phyloP scores from a whole-genome alignment of 2,113 vertebrate genomes.

The Anseranas semipalmata region DNA sequence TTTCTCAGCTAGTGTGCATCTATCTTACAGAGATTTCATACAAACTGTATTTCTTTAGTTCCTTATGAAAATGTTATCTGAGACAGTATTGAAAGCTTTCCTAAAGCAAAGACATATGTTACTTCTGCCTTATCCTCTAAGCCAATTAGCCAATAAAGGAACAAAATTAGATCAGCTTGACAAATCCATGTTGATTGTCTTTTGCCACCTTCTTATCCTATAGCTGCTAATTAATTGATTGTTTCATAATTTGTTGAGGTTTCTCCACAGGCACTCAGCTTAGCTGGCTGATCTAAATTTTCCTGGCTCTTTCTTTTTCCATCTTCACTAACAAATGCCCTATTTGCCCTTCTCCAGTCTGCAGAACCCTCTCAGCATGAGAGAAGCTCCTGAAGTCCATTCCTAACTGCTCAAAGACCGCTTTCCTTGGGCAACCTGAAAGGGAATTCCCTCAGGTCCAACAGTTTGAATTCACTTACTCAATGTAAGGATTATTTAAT shows the following conservation, averaged over 20 bases:
- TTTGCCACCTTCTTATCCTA: slow-evolving; percentile 36
- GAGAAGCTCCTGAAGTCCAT: neutral
- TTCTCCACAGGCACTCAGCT: neutral
- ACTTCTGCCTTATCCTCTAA: slow-evolving; percentile 27
- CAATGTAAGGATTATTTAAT: neutral
- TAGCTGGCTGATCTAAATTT: neutral
- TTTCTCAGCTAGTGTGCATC: neutral
- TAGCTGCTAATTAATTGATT: slow-evolving; percentile 46
- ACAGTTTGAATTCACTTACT: neutral
- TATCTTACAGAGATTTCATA: neutral
- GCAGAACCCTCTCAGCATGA: neutral
- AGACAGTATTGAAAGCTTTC: slow-evolving; percentile 13
- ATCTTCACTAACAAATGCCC: neutral
- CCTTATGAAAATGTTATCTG: neutral
- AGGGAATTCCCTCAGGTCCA: neutral
- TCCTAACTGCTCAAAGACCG: neutral
- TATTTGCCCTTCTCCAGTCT: neutral
- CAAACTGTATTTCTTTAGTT: neutral
- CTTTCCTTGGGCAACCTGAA: neutral
- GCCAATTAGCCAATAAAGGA: slow-evolving; percentile 48
- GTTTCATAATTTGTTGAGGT: slow-evolving; percentile 33
- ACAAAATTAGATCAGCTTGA: slow-evolving; percentile 50
- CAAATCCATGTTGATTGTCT: slow-evolving; percentile 60
- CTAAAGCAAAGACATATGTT: slow-evolving; percentile 50
- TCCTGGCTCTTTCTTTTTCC: neutral